Conservation (phyloP, 2,888 invertebrate species). For the Melikaiella ostensackeni region DNA sequence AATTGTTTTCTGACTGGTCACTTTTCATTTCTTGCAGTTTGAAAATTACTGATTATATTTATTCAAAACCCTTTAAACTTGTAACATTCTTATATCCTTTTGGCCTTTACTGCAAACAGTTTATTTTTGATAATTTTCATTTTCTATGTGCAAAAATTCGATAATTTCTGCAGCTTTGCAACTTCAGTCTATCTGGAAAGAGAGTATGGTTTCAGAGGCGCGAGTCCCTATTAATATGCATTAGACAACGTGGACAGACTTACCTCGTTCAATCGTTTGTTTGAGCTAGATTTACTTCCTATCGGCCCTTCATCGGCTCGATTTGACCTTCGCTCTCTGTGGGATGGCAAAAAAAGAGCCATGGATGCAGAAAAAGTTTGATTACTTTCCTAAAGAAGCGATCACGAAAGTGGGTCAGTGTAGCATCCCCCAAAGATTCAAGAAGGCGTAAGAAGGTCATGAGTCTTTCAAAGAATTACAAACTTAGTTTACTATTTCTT, state of each 20-base stretch:
- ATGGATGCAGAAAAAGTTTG: background rate
- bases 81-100: no score
- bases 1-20: no score
- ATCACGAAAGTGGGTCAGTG: background rate
- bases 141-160: background rate
- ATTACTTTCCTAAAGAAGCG: background rate
- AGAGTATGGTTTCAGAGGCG: background rate
- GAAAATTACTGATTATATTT: no score
- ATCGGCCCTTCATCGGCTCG: background rate
- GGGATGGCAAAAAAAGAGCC: background rate
- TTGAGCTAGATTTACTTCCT: background rate
- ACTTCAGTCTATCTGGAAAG: background rate
- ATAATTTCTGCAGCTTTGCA: background rate
- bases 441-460: background rate
- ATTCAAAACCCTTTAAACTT: no score
- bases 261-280: background rate
- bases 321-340: background rate
- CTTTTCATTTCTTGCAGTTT: no score
- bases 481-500: background rate
- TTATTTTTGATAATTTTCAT: background rate
- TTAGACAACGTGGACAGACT: background rate
- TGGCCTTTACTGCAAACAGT: background rate
- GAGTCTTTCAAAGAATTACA: background rate
- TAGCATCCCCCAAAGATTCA: background rate
- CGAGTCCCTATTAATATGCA: background rate